Base-by-base conservation (phyloP, 2,797 vertebrate genomes). In the Halcyon leucocephala region DNA sequence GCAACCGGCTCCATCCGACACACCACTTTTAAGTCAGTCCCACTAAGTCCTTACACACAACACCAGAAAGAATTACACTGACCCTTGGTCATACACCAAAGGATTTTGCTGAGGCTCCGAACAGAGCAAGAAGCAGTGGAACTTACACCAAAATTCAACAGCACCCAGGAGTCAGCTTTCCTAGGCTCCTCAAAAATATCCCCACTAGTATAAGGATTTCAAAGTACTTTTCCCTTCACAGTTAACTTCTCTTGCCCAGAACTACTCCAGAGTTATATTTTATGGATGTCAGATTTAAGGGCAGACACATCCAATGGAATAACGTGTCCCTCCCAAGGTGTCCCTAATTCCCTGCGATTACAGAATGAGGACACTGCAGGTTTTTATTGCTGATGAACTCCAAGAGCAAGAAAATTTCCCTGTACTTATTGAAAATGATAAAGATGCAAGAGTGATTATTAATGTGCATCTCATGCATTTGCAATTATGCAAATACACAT, bases 361-460 rank as follows among this genome's bases (percentile, higher is more conserved):
- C 71, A 33, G 89, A 95, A 96, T 83, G 92, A 97, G 94, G 97
- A 95, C 97, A 93, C 92, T 95, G 95, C 93, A 96, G 92, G 61
- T 48, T 94, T 96, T 94, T 95, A 90, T 91, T 96, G 92, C 90
- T 97, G 93, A 92, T 95, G 93, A 96, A 95, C 83, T 93, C 95
- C 72, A 94, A 94, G 90, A 93, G 89, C 90, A 93, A 94, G 74
- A 95, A 69, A 83, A 87, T 83, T 93, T 78, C 90, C 66, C 90
- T 20, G 78, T 72, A 69, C 94, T 95, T 94, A 95, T 78, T 86
- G 90, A 90, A 95, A 96, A 95, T 95, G 64, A 95, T 96, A 93
- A 97, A 95, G 96, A 96, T 91, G 84, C 86, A 93, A 49, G 88
- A 70, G 74, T 87, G 79, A 93, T 95, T 93, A 95, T 94, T 90